Evolutionary conservation across 2,888 invertebrate genomes (phyloP).

Genomic region (Malthinus flaveolus): DNA sequence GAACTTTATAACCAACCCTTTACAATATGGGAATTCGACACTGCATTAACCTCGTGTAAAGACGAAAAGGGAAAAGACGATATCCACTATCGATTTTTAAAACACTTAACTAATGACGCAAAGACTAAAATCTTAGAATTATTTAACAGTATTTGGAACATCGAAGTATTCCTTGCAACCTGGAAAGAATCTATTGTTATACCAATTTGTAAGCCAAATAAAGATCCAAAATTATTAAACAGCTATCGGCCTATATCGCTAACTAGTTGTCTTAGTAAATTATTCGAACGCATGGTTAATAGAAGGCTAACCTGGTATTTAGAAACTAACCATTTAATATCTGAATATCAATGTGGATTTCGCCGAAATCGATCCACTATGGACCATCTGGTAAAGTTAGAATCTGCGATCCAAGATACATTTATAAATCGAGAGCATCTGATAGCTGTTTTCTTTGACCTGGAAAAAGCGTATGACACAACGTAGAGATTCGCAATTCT

Average conservation of each 20-base stretch:
- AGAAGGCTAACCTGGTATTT: not conserved
- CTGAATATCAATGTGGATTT: slow-evolving; percentile 10
- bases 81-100: too few species aligned
- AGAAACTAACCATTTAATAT: not conserved
- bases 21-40: too few species aligned
- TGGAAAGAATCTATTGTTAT: slow-evolving; percentile 1
- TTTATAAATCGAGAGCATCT: slow-evolving; percentile 13
- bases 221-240: not conserved
- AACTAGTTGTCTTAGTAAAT: not conserved
- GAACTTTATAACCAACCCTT: too few species aligned
- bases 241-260: slow-evolving; percentile 2
- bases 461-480: slow-evolving; percentile 22
- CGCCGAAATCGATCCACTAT: slow-evolving; percentile 7
- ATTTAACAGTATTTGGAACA: too few species aligned
- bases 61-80: too few species aligned
- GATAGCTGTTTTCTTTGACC: slow-evolving; percentile 14
- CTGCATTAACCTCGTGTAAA: too few species aligned
- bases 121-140: too few species aligned
- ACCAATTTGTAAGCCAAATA: not conserved
- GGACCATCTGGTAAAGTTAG: slow-evolving; percentile 13
- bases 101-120: too few species aligned
- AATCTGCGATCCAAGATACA: slow-evolving; percentile 11
- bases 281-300: slow-evolving; percentile 1
- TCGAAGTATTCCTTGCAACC: too few species aligned
- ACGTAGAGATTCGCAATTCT: slow-evolving; percentile 9